Evolutionary conservation across 2,113 vertebrate genomes (phyloP), one percentile per base, ranked within the genome.

Genomic region (Machaerirhynchus nigripectus): DNA sequence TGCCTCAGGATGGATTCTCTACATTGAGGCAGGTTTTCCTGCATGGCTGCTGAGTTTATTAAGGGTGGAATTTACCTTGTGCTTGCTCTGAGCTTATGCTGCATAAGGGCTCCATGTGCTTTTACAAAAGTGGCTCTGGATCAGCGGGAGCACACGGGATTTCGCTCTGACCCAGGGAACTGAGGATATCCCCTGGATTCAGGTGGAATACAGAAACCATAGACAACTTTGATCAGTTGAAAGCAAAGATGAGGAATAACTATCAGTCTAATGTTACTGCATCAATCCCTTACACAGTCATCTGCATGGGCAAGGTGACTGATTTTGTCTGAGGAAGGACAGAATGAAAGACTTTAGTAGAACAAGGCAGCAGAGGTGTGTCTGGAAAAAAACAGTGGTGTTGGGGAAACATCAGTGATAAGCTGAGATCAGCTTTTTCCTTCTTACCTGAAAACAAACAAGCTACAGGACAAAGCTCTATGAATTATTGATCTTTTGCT

Each of bases 141-240:
- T 71, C 84, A 63, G 30, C 1, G 1, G 55, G 52, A 84, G 30
- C 7, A 2, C 3, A 2, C 0, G 0, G 59, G 60, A 39, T 53
- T 84, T 75, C 68, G 28, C 37, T 65, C 30, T 89, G 57, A 89
- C 22, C 42, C 35, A 40, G 61, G 73, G 52, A 91, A 40, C 28
- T 26, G 53, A 52, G 69, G 46, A 37, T 69, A 31, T 33, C 31
- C 22, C 35, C 74, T 50, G 27, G 49, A 15, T 69, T 71, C 20
- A 7, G 24, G 61, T 89, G 59, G 40, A 84, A 84, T 30, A 57
- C 42, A 73, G 74, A 84, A 89, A 57, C 50, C 4, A 2, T 3
- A 50, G 70, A 64, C 57, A 87, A n/a, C 47, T 92, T 76, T 60
- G 53, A 76, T 53, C 37, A 76, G 21, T 5, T 76, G 74, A 82